Evolutionary conservation across 2,113 vertebrate species (phyloP).

Genomic region (Charina bottae): DNA sequence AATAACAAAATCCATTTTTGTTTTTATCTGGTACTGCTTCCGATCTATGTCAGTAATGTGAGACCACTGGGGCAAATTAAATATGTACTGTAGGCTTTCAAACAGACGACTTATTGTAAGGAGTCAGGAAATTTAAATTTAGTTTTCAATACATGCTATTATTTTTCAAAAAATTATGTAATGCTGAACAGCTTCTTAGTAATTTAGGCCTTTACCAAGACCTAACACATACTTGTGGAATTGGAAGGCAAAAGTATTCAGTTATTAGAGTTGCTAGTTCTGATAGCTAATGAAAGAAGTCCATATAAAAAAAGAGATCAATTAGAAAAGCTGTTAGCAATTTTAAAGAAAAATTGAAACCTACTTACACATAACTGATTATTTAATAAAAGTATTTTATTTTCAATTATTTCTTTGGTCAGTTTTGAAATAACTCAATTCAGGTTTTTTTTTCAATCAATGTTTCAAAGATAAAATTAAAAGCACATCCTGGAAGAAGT

Average conservation of each 20-base stretch:
- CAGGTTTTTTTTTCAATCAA: neutral
- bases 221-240: neutral
- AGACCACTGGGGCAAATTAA: constrained; percentile 2
- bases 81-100: neutral
- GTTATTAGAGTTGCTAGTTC: neutral
- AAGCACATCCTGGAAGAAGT: neutral
- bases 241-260: neutral
- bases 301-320: neutral
- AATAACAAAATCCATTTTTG: neutral
- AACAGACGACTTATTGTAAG: neutral
- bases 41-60: neutral
- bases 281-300: constrained; percentile 8
- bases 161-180: neutral
- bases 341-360: neutral
- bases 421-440: too few species aligned
- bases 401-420: too few species aligned
- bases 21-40: neutral
- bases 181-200: neutral
- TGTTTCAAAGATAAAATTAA: neutral
- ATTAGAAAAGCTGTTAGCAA: constrained; percentile 7
- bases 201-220: neutral
- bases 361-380: too few species aligned
- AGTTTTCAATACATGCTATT: neutral
- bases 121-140: neutral
- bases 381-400: too few species aligned